Percentiles rank a stretch among this genome's conserved stretches.
Conservation (phyloP, 2,888 invertebrate genomes). For the Vanessa cardui region DNA sequence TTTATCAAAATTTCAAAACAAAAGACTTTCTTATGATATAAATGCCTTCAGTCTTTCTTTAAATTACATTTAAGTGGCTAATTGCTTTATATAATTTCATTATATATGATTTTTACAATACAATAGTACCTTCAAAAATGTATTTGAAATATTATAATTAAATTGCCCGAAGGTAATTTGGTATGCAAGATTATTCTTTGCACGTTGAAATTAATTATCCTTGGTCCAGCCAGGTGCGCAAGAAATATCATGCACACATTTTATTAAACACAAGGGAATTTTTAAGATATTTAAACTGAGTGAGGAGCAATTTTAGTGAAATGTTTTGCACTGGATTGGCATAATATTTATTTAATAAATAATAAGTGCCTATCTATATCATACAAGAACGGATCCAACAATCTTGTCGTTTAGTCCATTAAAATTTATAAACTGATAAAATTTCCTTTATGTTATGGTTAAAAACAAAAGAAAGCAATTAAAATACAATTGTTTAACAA, state of each 20-base stretch:
- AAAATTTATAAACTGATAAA: too few species aligned
- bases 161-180: slow-evolving; percentile 24
- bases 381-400: too few species aligned
- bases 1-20: too few species aligned
- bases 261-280: slow-evolving; percentile 24
- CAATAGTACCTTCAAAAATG: neutral
- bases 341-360: too few species aligned
- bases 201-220: slow-evolving; percentile 43
- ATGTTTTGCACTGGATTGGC: neutral
- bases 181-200: slow-evolving; percentile 40
- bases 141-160: slow-evolving; percentile 4
- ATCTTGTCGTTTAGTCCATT: too few species aligned
- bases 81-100: neutral
- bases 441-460: too few species aligned
- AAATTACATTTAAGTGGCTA: neutral
- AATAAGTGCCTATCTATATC: too few species aligned
- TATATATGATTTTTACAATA: neutral
- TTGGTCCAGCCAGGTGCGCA: slow-evolving; percentile 35
- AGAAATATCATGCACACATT: slow-evolving; percentile 39
- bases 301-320: neutral
- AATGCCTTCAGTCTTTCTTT: too few species aligned
- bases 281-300: slow-evolving; percentile 1
- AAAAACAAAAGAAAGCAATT: neutral
- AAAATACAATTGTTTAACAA: slow-evolving; percentile 1
- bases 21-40: too few species aligned